Conservation (phyloP, 1,140 invertebrate species). For the Calliopsis andreniformis region DNA sequence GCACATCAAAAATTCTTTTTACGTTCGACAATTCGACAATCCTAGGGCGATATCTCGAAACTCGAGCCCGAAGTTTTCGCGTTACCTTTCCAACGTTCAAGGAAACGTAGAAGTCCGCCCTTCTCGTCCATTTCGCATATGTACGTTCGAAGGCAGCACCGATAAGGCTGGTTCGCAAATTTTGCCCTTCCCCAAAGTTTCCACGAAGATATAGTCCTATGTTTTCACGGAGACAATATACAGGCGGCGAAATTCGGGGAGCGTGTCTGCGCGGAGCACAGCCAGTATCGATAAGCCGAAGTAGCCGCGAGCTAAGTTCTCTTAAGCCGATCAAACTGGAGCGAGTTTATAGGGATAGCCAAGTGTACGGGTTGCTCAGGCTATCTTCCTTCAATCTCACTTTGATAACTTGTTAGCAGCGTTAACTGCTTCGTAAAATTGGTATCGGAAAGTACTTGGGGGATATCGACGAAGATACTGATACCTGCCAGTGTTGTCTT, state of each 20-base stretch:
- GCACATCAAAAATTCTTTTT: not conserved
- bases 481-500: not conserved
- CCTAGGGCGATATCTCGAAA: not conserved
- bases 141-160: not conserved
- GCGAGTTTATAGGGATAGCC: constrained; percentile 57
- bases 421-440: constrained; percentile 67
- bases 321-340: constrained; percentile 65
- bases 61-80: not conserved
- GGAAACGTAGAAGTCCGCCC: too few species aligned
- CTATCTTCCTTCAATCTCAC: constrained; percentile 67
- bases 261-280: not conserved
- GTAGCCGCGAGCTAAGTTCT: constrained; percentile 60
- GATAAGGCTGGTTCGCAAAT: constrained; percentile 38
- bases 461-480: constrained; percentile 26
- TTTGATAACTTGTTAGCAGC: constrained; percentile 62
- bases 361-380: constrained; percentile 31
- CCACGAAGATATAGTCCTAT: constrained; percentile 13
- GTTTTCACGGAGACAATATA: constrained; percentile 33
- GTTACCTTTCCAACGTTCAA: not conserved
- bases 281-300: constrained; percentile 42
- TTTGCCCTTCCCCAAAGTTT: constrained; percentile 20
- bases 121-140: not conserved
- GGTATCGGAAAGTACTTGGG: constrained; percentile 45
- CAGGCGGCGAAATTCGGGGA: constrained; percentile 23
- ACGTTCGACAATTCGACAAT: not conserved